A percentile compares a stretch with the other conserved stretches of the same genome.
These are phyloP conservation scores for Macaria liturata DNA, from an alignment of 2,888 invertebrate species.

Conservation along the genomic window DNA sequence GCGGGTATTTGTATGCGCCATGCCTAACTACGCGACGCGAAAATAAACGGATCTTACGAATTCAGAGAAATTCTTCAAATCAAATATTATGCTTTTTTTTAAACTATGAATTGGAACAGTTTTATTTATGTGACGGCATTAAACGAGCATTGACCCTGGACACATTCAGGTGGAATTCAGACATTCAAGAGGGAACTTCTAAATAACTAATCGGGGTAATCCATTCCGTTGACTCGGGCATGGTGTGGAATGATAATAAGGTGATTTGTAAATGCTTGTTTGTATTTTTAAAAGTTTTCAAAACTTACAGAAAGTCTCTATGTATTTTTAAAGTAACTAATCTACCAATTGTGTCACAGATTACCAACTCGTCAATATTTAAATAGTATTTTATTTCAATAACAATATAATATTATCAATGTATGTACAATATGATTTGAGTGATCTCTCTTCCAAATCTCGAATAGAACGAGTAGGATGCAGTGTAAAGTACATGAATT, in stretches of 20 bases:
- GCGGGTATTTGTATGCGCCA: no score
- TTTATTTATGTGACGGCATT: conserved; percentile 17
- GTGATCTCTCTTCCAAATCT: no score
- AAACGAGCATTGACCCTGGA: conserved; percentile 16
- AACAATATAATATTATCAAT: no score
- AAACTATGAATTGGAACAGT: conserved; percentile 10
- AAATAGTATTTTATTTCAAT: no score
- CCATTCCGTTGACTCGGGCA: background rate
- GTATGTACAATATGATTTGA: no score
- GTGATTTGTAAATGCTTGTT: conserved; percentile 4
- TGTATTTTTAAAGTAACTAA: no score
- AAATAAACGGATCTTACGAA: conserved; percentile 35
- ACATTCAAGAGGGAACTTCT: background rate
- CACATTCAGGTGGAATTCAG: conserved; percentile 11
- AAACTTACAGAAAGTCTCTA: no score
- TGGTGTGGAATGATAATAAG: background rate
- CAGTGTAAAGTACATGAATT: background rate
- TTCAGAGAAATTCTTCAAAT: conserved; percentile 23
- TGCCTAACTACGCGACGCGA: conserved; percentile 18
- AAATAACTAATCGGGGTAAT: conserved; percentile 8
- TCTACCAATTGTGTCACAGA: no score
- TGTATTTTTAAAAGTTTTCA: no score
- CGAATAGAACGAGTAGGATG: background rate
- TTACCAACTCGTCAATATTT: no score
- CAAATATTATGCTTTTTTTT: conserved; percentile 1